Conservation (phyloP, 2,888 invertebrate species). For the Drosophila mercatorum region DNA sequence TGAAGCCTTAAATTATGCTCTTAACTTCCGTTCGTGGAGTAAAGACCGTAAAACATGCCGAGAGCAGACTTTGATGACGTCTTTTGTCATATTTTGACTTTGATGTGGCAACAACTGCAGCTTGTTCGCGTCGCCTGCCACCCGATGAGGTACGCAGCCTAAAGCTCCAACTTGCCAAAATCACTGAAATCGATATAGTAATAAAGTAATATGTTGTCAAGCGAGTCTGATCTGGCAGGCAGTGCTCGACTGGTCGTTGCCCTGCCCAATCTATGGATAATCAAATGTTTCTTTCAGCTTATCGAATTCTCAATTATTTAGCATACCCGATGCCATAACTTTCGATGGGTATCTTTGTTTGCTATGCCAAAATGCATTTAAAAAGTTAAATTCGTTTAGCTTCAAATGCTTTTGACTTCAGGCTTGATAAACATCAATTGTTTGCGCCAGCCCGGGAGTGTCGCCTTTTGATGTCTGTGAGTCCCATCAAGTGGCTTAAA, state of each 20-base stretch:
- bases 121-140: neutral
- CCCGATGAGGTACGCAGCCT: neutral
- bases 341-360: neutral
- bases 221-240: neutral
- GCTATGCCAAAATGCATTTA: neutral
- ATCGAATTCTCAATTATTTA: too few species aligned
- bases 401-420: neutral
- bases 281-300: neutral
- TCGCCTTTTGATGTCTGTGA: neutral
- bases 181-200: neutral
- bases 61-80: neutral
- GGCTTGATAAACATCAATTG: neutral
- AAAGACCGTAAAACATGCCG: neutral
- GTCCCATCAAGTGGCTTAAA: neutral
- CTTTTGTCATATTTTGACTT: neutral
- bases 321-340: too few species aligned
- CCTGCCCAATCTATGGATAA: neutral
- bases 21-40: neutral
- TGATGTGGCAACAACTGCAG: neutral
- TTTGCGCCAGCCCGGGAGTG: neutral
- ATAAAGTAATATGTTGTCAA: too few species aligned
- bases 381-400: neutral
- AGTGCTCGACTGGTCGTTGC: neutral
- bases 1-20: too few species aligned
- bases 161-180: neutral